Conservation (phyloP, 30 jellyfish, hydroid and myxozoan genomes). For the Phacellophora camtschatica region DNA sequence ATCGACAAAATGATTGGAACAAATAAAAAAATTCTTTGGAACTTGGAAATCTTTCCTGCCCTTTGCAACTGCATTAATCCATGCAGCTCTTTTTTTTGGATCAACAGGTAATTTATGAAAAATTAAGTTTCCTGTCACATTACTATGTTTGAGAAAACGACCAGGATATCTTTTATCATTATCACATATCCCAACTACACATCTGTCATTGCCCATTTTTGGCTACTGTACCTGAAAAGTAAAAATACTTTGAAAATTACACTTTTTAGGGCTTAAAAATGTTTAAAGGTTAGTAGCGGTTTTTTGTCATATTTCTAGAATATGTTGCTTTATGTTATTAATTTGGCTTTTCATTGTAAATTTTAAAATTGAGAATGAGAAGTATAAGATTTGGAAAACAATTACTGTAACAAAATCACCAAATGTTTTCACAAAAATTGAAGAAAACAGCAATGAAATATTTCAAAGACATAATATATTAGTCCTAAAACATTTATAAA, state of each 20-base stretch:
- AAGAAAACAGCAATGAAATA: no score
- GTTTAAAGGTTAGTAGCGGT: background rate
- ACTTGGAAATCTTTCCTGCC: conserved; percentile 42
- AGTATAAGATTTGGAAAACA: no score
- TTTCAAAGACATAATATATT: no score
- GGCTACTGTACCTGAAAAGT: background rate
- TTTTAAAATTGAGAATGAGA: no score
- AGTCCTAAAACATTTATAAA: no score
- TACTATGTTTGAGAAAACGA: background rate
- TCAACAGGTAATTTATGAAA: conserved; percentile 18
- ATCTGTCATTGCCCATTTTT: conserved; percentile 36
- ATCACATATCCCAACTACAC: conserved; percentile 52
- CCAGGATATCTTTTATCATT: conserved; percentile 52
- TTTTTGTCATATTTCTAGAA: no score
- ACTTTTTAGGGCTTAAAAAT: background rate
- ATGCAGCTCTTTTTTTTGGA: background rate
- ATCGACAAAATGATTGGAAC: conserved; percentile 50
- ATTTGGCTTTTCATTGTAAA: no score
- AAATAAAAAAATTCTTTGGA: background rate
- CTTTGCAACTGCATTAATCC: conserved; percentile 28
- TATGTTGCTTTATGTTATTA: no score
- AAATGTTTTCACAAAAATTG: no score
- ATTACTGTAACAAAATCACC: no score
- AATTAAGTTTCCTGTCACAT: conserved; percentile 16
- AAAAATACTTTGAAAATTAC: background rate